These are phyloP conservation scores for Typhlomys cinereus DNA, from an alignment of 2,113 vertebrate genomes.

Conservation along the genomic window DNA sequence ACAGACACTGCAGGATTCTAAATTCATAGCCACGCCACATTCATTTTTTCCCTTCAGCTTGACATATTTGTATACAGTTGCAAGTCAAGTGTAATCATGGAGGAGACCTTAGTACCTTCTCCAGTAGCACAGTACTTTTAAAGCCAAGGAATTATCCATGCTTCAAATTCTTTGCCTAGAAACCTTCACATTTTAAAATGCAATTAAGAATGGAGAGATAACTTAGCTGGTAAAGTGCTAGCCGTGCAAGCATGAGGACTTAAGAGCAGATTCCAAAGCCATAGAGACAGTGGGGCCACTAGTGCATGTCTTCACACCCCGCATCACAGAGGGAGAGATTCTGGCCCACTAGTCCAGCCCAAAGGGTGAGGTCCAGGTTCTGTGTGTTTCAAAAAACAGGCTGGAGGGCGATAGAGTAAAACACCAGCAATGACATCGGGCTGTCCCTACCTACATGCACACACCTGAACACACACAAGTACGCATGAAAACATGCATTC, in stretches of 20 bases:
- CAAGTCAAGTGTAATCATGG: neutral
- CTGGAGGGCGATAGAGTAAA: neutral
- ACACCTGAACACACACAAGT: neutral
- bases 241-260: neutral
- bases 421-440: neutral
- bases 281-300: neutral
- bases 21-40: neutral
- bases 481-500: neutral
- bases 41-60: constrained; percentile 23
- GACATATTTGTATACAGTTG: constrained; percentile 4
- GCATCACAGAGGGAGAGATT: neutral
- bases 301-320: neutral
- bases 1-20: neutral
- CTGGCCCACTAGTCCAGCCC: neutral
- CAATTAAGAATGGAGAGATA: neutral
- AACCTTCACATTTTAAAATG: neutral
- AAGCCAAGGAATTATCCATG: neutral
- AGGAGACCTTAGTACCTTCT: neutral
- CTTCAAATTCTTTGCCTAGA: neutral
- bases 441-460: neutral
- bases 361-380: too few relatives aligned
- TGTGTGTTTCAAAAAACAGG: neutral
- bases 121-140: neutral
- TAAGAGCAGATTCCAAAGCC: neutral
- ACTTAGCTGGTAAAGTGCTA: neutral